Base-by-base conservation (phyloP, 92 coral and sea anemone species). In the Anthopleura xanthogrammica region DNA sequence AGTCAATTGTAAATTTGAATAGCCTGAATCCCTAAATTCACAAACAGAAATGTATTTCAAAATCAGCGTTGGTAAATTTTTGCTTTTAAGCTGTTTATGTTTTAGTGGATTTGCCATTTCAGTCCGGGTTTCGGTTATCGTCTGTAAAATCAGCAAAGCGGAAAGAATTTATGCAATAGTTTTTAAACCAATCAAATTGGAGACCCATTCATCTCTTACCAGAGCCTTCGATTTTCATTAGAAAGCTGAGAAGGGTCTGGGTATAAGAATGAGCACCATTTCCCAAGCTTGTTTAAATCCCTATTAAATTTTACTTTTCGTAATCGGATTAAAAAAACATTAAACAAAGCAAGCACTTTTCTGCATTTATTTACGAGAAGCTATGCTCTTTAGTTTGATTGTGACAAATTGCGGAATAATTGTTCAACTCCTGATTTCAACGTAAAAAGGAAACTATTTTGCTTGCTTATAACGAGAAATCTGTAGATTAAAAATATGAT, bases 381-480 rank as follows among this genome's bases (percentile, higher is more conserved):
- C 42, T 68, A 23, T 7, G 74, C 42, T 12, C 24, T 68, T 68
- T 9, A 36, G 17, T 12, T 68, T 36, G 9, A 68, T 68, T 68
- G 74, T 42, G 74, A 19, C 41, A 29, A 42, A 68, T 22, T 68
- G 13, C 2, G 24, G 46, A 12, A 12, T 68, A 16, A 68, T 68
- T 62, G 29, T 62, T 68, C 43, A 29, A 16, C 74, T 68, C 42
- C 74, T 68, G 13, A 68, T 68, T 36, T 68, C 74, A 68, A 68
- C 20, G 42, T 36, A 68, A 16, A 68, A 68, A 68, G 74, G 43
- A 68, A 42, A 68, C 41, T 68, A 46, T 42, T 68, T 68, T 68
- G 11, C 74, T 68, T 68, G 74, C 74, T 68, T 68, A 42, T 68
- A 29, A 29, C 74, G 74, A 68, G 74, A 42, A 68, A 68, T 68